Base-by-base conservation (phyloP, 1,140 invertebrate species). In the Musca vetustissima region DNA sequence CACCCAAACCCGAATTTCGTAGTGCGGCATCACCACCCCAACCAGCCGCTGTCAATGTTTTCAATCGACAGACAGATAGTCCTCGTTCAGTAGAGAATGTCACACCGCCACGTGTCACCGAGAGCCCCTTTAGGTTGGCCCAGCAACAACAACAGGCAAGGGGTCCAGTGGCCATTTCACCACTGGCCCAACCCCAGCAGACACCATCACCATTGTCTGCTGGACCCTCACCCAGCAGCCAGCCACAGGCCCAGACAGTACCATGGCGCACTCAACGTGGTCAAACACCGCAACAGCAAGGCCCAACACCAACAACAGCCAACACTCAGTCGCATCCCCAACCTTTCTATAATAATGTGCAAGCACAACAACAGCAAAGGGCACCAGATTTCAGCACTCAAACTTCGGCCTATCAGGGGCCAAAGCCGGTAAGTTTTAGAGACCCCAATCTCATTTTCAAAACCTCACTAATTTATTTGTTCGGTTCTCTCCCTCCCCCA, bases 211-310 rank as follows among this genome's bases (percentile, higher is more conserved):
- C 73, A 67, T 25, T 74, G 70, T 24, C 70, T 52, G 55, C 57
- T 17, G 52, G 48, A 15, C 47, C 47, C 8, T 66, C 61, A 52
- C 24, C 49, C n/a, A 28, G 53, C 21, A 47, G 36, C 14, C 64
- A 70, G 28, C 64, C 55, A 24, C 64, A 68, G 59, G 53, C 70
- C 22, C 69, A 74, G 61, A 57, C 77, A 68, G 78, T 79, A 55
- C 78, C 78, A 6, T 79, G 78, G 78, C 78, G 78, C 22, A 79
- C 76, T n/a, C 75, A 80, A 66, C 75, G 74, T 25, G 69, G 65
- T 61, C 71, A 70, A 53, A 49, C 70, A 69, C 69, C 66, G 19
- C 73, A 75, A 64, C 74, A 74, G 48, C 75, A 76, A 48, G 73
- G 72, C 48, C 68, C 71, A 21, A 59, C 69, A 69, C 19, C 59